Evolutionary conservation across 2,888 invertebrate genomes (phyloP), one percentile per base, ranked within the genome.

Genomic region (Drosophila colorata): DNA sequence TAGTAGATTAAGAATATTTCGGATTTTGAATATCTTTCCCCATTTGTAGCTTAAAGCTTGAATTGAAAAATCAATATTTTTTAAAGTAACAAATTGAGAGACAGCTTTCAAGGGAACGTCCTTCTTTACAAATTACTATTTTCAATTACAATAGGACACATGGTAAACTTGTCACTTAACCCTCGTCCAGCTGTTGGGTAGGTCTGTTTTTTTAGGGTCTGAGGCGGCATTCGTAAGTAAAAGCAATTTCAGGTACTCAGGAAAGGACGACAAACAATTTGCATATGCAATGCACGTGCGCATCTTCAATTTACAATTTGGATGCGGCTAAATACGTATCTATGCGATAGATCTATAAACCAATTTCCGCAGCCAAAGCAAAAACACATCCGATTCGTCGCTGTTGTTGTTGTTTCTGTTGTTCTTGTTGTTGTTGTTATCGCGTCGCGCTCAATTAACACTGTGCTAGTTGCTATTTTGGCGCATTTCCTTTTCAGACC

Each of bases 261-360:
- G 46, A 51, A 71, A 49, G 61, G 46, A 59, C 68, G 78, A 73
- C 78, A 73, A 71, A 76, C 71, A 81, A 73, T 78, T 81, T 68
- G 70, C 85, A 85, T 85, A 81, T 87, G 87, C 88, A 59, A 64
- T 85, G 82, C 88, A 87, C 81, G 87, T 84, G 63, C 65, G 74
- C 87, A 80, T 81, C 86, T 78, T 81, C 82, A 85, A 87, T 87
- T 85, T 71, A 72, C 85, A 73, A 76, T 83, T 85, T 69, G 73
- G 70, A 63, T 66, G 65, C 61, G 57, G 71, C 69, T 66, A 72
- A 80, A 84, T 82, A 74, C 77, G 73, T 79, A 79, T 81, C 87
- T 72, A 49, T 68, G 68, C 69, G 72, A 65, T 60, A 63, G 61
- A 87, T 87, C 88, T 87, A 61, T 74, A 85, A 82, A 69, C 88